Evolutionary conservation across 2,888 invertebrate genomes (phyloP), one percentile per base, ranked within the genome.

Genomic region (Parthenolecanium corni): DNA sequence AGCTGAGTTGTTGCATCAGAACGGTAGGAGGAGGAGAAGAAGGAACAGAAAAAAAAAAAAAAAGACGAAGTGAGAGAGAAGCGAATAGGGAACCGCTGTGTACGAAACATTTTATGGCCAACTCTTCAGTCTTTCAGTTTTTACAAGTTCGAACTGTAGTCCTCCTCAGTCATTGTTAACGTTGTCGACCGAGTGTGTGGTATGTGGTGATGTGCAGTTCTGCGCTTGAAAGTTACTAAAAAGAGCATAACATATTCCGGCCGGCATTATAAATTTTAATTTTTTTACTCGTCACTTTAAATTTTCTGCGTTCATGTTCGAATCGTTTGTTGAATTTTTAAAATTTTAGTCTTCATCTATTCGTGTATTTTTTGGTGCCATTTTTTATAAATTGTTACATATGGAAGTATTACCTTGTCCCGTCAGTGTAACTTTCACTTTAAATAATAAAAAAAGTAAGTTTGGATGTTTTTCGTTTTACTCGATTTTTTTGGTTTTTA

Each of bases 331-430:
- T 6, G 9, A 6, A 6, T 31, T 31, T 31, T 18, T 4, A 21
- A 21, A 23, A 49, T 49, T 11, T 49, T 16, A 25, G n/a, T 40
- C 18, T 42, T 57, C 31, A 25, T 58, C 20, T 53, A 31, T 49
- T 58, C 25, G 40, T 42, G 40, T 54, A 31, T 25, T 47, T 46
- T 36, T 47, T 46, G 46, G 58, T 58, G 58, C 58, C 58, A 58
- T 58, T 58, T 31, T 31, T 31, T 31, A 6, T 21, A 49, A 49
- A 49, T 23, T 49, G 12, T 31, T 49, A 47, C 58, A 36, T 62
- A 86, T 86, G 86, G 86, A 86, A 80, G 83, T 86, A 76, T 80
- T 86, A 75, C 82, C 85, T 74, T 82, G 85, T 74, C 82, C 82
- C 75, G 85, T 83, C 76, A 82, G 80, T 75, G 84, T 84, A 74